Evolutionary conservation across 2,113 vertebrate genomes (phyloP).

Genomic region (Microcebus tavaratra): DNA sequence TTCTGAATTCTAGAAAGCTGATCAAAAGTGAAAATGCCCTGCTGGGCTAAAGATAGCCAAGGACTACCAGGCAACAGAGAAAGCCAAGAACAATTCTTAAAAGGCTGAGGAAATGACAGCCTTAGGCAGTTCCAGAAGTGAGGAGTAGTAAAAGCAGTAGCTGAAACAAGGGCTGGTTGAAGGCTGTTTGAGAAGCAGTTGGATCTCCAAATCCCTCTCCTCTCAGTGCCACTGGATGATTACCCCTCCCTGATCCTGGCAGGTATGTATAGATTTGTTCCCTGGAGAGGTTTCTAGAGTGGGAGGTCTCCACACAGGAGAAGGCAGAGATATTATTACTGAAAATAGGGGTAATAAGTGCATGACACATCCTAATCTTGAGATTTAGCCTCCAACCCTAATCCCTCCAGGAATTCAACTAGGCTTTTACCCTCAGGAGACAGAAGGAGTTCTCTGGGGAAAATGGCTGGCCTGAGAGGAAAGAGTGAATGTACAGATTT

Average conservation of each 20-base stretch:
- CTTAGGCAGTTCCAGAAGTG: not conserved
- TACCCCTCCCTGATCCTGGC: not conserved
- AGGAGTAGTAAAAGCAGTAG: not conserved
- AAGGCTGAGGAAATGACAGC: not conserved
- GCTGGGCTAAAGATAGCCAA: not conserved
- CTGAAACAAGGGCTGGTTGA: not conserved
- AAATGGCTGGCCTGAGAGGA: not conserved
- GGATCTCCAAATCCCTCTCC: not conserved
- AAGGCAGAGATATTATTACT: not conserved
- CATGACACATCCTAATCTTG: not conserved
- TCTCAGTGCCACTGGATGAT: not conserved
- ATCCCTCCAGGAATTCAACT: not conserved
- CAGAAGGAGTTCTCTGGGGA: not conserved
- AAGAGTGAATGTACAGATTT: not conserved
- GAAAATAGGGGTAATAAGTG: not conserved
- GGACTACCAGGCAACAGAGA: not conserved
- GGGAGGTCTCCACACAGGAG: not conserved
- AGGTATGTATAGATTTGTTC: not conserved
- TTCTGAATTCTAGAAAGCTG: not conserved
- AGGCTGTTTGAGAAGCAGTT: not conserved
- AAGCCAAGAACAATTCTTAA: slow-evolving; percentile 29
- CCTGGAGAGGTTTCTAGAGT: not conserved
- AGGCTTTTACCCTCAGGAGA: not conserved
- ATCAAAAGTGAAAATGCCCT: slow-evolving; percentile 17
- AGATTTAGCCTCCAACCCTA: not conserved